Evolutionary conservation across 2,113 vertebrate genomes (phyloP).

Genomic region (Chlorodrepanis virens): DNA sequence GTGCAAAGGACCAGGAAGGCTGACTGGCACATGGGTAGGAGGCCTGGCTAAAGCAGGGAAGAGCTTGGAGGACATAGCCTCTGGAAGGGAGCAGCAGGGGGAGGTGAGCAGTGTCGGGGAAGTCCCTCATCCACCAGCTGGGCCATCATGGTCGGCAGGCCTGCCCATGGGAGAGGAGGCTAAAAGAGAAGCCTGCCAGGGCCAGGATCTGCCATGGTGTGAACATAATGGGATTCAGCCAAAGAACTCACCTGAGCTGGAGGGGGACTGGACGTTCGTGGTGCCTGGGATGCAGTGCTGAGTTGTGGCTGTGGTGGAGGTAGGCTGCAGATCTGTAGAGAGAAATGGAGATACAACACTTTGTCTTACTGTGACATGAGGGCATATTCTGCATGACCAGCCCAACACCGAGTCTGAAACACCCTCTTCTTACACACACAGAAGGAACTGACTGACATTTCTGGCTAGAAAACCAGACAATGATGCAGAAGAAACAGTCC

Average conservation of each 20-base stretch:
- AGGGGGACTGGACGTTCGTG: slow-evolving; percentile 64
- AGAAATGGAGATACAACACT: not conserved
- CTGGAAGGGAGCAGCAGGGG: not conserved
- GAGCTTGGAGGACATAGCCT: rapidly evolving
- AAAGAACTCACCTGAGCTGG: slow-evolving; percentile 61
- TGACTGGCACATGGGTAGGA: not conserved
- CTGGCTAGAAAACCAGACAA: not conserved
- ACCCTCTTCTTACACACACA: not conserved
- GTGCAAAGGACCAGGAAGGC: not conserved
- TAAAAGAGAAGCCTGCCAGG: not conserved
- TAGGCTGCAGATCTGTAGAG: slow-evolving; percentile 53
- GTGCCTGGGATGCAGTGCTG: slow-evolving; percentile 61
- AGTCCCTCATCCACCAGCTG: not conserved
- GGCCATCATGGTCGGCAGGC: not conserved
- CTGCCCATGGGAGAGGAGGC: not conserved
- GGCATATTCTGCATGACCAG: not conserved
- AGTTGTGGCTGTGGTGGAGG: slow-evolving; percentile 49
- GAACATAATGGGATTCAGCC: rapidly evolving
- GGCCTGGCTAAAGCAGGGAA: not conserved
- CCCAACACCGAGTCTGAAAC: not conserved
- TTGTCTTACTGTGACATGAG: not conserved
- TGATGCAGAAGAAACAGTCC: not conserved
- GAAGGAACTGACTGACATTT: not conserved
- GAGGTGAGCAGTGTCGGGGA: not conserved
- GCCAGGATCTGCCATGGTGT: not conserved